Evolutionary conservation across 2,797 vertebrate species (phyloP).

Genomic region (Amazona ochrocephala): DNA sequence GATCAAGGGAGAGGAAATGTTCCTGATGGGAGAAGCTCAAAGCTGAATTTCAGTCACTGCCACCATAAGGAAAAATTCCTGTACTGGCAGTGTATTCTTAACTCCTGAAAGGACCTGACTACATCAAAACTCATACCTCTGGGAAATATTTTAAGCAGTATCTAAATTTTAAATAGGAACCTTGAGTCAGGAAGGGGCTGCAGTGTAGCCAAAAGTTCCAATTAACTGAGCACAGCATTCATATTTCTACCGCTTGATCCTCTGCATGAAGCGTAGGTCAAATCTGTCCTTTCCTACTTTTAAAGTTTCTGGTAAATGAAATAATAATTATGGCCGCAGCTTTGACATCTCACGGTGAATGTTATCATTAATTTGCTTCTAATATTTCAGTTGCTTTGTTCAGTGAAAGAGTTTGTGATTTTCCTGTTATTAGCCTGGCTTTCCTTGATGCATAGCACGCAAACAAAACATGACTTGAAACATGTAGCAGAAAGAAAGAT

Average conservation of each 20-base stretch:
- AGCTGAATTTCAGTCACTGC: background rate
- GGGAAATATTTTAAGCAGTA: constrained; percentile 1
- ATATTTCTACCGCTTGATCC: background rate
- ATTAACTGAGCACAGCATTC: background rate
- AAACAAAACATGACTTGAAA: background rate
- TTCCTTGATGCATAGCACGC: background rate
- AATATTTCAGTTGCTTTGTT: constrained; percentile 57
- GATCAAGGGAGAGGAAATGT: background rate
- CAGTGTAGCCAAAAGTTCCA: background rate
- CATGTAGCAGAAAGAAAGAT: background rate
- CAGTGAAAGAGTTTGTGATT: constrained; percentile 29
- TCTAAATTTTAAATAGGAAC: constrained; percentile 25
- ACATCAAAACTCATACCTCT: background rate
- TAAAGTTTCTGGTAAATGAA: background rate
- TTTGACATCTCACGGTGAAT: background rate
- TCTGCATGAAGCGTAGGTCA: background rate
- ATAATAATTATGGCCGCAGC: constrained; percentile 1
- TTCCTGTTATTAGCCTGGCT: background rate
- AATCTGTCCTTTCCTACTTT: constrained; percentile 25
- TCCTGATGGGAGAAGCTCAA: background rate
- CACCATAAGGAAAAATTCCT: background rate
- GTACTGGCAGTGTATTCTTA: background rate
- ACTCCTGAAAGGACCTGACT: background rate
- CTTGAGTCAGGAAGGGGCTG: background rate
- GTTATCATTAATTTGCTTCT: constrained; percentile 60